Percentiles rank a stretch among this genome's conserved stretches.
Conservation (phyloP, 2,888 invertebrate genomes). For the Ornithoptera alexandrae region DNA sequence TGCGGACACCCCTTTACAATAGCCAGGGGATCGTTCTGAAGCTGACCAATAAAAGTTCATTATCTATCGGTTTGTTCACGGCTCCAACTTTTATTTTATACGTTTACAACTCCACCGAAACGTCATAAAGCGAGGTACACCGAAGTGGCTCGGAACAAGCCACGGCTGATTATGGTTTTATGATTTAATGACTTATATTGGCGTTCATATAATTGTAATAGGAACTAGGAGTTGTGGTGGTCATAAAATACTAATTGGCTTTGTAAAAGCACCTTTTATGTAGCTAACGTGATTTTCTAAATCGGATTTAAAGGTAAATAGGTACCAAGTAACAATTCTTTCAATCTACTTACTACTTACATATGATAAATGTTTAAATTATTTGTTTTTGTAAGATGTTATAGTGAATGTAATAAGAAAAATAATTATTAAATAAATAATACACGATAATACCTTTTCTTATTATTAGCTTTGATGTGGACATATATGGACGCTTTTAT, state of each 20-base stretch:
- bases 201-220: slow-evolving; percentile 25
- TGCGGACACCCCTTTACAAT: slow-evolving; percentile 59
- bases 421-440: too few species aligned
- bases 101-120: slow-evolving; percentile 59
- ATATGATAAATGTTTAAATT: not conserved
- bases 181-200: slow-evolving; percentile 28
- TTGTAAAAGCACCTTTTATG: slow-evolving; percentile 7
- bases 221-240: slow-evolving; percentile 13
- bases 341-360: too few species aligned
- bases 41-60: slow-evolving; percentile 81
- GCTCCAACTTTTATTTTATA: slow-evolving; percentile 77
- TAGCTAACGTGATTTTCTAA: not conserved
- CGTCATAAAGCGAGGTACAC: slow-evolving; percentile 56
- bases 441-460: too few species aligned
- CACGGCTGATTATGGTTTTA: slow-evolving; percentile 29
- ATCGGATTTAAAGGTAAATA: not conserved
- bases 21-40: slow-evolving; percentile 72
- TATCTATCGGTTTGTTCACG: slow-evolving; percentile 76
- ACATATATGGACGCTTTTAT: too few species aligned
- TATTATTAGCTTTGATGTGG: too few species aligned
- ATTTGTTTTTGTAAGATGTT: not conserved
- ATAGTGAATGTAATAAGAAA: too few species aligned
- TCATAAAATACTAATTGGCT: slow-evolving; percentile 30
- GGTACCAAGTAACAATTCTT: not conserved
- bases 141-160: slow-evolving; percentile 29